Conservation (phyloP, 2,797 vertebrate genomes). For the Hephaestus fuliginosus region DNA sequence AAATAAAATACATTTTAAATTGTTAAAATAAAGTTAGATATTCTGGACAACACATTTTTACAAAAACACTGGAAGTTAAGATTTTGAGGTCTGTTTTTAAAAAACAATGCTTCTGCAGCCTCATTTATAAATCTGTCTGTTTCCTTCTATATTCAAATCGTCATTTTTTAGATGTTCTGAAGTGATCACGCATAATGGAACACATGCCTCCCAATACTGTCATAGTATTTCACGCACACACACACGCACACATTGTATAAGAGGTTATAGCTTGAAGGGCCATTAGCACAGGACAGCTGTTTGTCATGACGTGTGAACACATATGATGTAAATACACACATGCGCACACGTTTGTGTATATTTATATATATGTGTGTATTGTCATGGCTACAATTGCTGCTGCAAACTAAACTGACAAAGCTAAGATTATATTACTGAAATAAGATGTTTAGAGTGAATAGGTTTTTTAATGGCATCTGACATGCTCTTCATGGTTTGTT, state of each 20-base stretch:
- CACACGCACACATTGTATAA: not conserved
- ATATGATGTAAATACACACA: not conserved
- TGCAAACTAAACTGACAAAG: not conserved
- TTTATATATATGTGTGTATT: no score
- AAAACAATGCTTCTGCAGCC: not conserved
- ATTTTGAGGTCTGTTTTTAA: no score
- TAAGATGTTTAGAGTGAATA: no score
- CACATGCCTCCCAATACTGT: constrained; percentile 31
- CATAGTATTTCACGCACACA: not conserved
- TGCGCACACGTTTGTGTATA: no score
- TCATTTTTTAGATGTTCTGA: not conserved
- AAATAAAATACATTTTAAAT: no score
- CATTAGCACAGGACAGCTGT: constrained; percentile 16
- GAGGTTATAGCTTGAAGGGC: constrained; percentile 44
- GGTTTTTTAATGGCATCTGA: no score
- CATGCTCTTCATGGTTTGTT: no score
- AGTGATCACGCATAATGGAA: constrained; percentile 18
- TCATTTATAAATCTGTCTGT: not conserved
- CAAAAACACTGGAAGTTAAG: no score
- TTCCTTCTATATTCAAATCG: not conserved
- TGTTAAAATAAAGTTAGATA: not conserved
- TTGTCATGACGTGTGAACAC: constrained; percentile 33
- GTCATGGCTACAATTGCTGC: not conserved
- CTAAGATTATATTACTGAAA: not conserved
- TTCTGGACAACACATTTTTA: not conserved